Evolutionary conservation across 1,140 invertebrate genomes (phyloP).

Genomic region (Aphelinus certus): DNA sequence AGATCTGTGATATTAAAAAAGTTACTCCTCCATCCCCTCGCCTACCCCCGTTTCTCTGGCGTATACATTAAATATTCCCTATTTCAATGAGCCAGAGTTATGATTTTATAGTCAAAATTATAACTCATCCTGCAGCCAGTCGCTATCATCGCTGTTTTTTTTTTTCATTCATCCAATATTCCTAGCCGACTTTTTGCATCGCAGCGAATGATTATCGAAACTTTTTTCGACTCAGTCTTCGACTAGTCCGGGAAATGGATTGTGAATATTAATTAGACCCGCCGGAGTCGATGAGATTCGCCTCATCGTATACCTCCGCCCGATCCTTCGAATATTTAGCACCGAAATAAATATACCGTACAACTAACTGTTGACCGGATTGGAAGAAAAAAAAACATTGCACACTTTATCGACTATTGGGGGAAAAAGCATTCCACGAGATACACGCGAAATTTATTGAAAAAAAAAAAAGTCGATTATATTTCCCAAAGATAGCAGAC

Average conservation of each 20-base stretch:
- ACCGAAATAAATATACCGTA: too few relatives aligned
- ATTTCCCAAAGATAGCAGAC: too few relatives aligned
- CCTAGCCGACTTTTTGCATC: background rate
- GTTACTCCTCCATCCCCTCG: constrained; percentile 2
- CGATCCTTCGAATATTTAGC: too few relatives aligned
- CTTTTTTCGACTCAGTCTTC: background rate
- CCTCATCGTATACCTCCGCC: too few relatives aligned
- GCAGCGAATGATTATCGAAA: constrained; percentile 1
- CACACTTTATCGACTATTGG: background rate
- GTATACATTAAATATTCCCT: constrained; percentile 23
- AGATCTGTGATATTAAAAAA: constrained; percentile 33
- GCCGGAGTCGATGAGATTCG: background rate
- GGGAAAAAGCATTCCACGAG: too few relatives aligned
- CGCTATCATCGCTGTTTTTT: constrained; percentile 17
- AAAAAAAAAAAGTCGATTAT: too few relatives aligned
- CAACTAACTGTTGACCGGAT: too few relatives aligned
- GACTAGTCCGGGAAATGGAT: background rate
- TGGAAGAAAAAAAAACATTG: background rate
- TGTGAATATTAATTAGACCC: background rate
- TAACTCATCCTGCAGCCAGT: background rate
- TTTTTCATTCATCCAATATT: background rate
- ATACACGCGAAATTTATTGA: too few relatives aligned
- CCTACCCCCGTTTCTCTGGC: background rate
- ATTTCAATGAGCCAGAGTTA: constrained; percentile 13
- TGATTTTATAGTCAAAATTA: constrained; percentile 22